Conservation (phyloP, 2,888 invertebrate species). For the Rhagonycha lutea region DNA sequence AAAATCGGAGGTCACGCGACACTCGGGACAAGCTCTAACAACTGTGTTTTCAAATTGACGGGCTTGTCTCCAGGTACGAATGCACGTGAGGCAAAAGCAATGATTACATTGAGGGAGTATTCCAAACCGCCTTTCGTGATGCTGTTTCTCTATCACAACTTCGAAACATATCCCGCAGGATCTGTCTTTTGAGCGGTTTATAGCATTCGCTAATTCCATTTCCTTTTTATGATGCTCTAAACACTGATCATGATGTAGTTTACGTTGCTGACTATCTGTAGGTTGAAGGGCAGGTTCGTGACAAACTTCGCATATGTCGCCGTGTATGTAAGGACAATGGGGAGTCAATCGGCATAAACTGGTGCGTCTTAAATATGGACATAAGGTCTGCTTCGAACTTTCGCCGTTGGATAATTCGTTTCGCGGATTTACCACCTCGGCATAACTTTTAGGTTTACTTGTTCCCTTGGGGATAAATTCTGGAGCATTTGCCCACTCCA, state of each 20-base stretch:
- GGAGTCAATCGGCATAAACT: slow-evolving; percentile 57
- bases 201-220: slow-evolving; percentile 82
- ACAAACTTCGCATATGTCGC: slow-evolving; percentile 78
- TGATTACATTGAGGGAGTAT: slow-evolving; percentile 85
- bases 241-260: slow-evolving; percentile 72
- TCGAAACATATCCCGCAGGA: slow-evolving; percentile 87
- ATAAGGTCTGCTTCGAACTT: slow-evolving; percentile 51
- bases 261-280: slow-evolving; percentile 63
- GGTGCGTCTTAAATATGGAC: slow-evolving; percentile 58
- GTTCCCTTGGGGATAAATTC: slow-evolving; percentile 58
- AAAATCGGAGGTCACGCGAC: slow-evolving; percentile 80
- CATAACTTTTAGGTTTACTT: slow-evolving; percentile 50
- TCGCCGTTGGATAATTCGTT: slow-evolving; percentile 32
- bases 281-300: slow-evolving; percentile 71
- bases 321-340: slow-evolving; percentile 70
- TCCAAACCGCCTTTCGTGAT: slow-evolving; percentile 76
- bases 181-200: slow-evolving; percentile 78
- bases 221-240: slow-evolving; percentile 74
- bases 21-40: slow-evolving; percentile 82
- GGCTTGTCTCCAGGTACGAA: slow-evolving; percentile 80
- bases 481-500: slow-evolving; percentile 58
- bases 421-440: slow-evolving; percentile 54
- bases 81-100: slow-evolving; percentile 82
- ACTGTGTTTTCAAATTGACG: slow-evolving; percentile 80
- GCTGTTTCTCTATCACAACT: slow-evolving; percentile 69